Evolutionary conservation across 2,797 vertebrate species (phyloP).

Genomic region (Erethizon dorsatum): DNA sequence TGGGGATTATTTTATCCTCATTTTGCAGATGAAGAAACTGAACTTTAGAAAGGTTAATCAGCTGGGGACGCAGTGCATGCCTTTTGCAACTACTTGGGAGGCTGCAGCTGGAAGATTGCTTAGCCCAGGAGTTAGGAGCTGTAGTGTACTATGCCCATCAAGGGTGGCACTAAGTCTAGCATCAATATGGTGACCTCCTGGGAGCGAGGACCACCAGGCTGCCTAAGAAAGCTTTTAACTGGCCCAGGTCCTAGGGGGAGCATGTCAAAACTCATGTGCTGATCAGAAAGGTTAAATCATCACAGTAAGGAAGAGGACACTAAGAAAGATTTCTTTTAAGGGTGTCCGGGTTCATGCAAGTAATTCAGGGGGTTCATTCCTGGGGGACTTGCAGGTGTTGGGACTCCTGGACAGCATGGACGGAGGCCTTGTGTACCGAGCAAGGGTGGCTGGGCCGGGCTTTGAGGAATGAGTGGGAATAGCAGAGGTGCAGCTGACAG

Average conservation of each 20-base stretch:
- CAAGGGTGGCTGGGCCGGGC: neutral
- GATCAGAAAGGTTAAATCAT: constrained; percentile 18
- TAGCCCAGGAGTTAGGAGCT: neutral
- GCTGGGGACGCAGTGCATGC: neutral
- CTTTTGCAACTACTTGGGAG: neutral
- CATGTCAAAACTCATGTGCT: neutral
- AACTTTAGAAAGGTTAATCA: neutral
- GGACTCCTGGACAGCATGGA: neutral
- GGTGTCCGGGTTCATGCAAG: neutral
- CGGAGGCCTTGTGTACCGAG: neutral
- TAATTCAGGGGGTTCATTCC: neutral
- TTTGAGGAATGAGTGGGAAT: neutral
- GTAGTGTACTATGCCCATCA: neutral
- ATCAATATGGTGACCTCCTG: neutral
- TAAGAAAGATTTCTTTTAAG: neutral
- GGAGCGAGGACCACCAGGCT: neutral
- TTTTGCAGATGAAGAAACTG: neutral
- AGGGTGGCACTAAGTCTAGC: neutral
- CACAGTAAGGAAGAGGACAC: neutral
- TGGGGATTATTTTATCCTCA: neutral
- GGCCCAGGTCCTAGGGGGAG: neutral
- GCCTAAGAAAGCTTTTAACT: neutral
- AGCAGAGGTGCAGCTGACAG: neutral
- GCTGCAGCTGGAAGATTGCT: neutral
- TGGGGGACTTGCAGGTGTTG: neutral